phyloP scores from a whole-genome alignment of 2,888 invertebrate species.

The Vanessa cardui region DNA sequence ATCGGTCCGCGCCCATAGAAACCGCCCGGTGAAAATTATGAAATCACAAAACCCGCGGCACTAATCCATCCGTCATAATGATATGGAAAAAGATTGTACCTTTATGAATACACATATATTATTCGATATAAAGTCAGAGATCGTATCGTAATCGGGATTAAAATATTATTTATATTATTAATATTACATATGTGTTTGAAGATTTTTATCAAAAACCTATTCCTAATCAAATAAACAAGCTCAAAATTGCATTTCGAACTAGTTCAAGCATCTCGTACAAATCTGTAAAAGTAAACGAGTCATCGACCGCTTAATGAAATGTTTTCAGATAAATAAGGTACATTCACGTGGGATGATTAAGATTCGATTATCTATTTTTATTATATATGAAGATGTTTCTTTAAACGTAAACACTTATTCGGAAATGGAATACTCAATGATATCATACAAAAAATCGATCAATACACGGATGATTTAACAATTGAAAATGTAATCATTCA shows the following conservation, averaged over 20 bases:
- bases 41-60: conserved; percentile 53
- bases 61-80: conserved; percentile 28
- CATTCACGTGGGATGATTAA: conserved; percentile 48
- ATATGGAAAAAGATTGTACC: conserved; percentile 14
- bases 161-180: too few relatives aligned
- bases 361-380: conserved; percentile 44
- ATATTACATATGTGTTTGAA: not conserved
- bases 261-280: conserved; percentile 20
- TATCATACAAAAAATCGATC: not conserved
- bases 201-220: conserved; percentile 5
- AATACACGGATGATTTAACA: not conserved
- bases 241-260: conserved; percentile 33
- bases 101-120: not conserved
- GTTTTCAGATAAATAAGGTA: conserved; percentile 49
- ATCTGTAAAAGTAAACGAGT: conserved; percentile 47
- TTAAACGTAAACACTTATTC: conserved; percentile 29
- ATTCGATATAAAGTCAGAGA: conserved; percentile 1
- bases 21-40: conserved; percentile 71
- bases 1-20: conserved; percentile 67
- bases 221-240: conserved; percentile 33
- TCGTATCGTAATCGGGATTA: not conserved
- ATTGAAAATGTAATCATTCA: conserved; percentile 2
- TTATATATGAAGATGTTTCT: conserved; percentile 27
- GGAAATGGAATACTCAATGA: not conserved
- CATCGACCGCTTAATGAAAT: conserved; percentile 58